Conservation (phyloP, 2,113 vertebrate genomes). For the Elephantulus edwardii region DNA sequence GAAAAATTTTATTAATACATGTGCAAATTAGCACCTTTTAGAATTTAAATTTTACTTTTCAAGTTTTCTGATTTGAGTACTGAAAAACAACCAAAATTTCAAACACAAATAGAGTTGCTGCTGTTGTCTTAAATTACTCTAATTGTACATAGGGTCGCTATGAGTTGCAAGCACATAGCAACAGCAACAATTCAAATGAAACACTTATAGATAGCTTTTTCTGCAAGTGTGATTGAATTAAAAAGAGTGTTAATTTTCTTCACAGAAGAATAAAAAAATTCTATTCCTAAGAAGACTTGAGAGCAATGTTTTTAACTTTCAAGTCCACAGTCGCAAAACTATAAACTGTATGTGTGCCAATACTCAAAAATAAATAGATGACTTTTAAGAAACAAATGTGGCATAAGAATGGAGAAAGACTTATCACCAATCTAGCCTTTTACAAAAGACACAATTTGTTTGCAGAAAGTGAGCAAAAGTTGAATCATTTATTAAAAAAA, state of each 20-base stretch:
- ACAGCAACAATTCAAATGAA: background rate
- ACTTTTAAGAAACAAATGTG: too few species aligned
- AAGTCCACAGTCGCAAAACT: background rate
- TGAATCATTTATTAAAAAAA: too few species aligned
- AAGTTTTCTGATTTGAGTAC: background rate
- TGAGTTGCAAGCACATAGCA: too few species aligned
- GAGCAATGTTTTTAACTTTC: background rate
- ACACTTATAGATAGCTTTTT: slow-evolving; percentile 22
- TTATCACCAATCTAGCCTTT: too few species aligned
- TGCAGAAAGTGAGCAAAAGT: too few species aligned
- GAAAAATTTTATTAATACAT: background rate
- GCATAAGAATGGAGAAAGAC: too few species aligned
- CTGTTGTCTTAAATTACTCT: slow-evolving; percentile 31
- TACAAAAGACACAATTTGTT: too few species aligned
- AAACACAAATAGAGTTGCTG: slow-evolving; percentile 2
- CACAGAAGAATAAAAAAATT: background rate
- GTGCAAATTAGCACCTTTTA: background rate
- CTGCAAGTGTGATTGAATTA: background rate
- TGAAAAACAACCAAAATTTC: background rate
- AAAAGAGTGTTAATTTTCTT: background rate
- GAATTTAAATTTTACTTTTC: slow-evolving; percentile 24
- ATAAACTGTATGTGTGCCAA: background rate
- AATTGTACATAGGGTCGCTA: too few species aligned
- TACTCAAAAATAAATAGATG: background rate
- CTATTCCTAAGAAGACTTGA: background rate